Evolutionary conservation across 2,113 vertebrate genomes (phyloP).

Genomic region (Heptranchias perlo): DNA sequence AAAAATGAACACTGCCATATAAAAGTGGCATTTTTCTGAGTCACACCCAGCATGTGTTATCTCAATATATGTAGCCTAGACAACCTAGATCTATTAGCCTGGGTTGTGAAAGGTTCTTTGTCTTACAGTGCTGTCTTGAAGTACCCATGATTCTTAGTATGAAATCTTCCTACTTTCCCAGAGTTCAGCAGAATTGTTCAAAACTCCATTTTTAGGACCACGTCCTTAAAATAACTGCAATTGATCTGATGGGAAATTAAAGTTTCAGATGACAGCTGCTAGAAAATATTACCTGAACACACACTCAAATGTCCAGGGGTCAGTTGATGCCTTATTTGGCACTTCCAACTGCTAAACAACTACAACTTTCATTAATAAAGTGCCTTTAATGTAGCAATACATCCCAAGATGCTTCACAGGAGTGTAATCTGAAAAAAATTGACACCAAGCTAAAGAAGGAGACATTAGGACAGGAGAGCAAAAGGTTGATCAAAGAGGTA

Average conservation of each 20-base stretch:
- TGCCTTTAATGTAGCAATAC: background rate
- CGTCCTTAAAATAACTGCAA: background rate
- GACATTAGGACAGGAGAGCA: background rate
- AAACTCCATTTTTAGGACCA: background rate
- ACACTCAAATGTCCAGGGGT: background rate
- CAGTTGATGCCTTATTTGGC: background rate
- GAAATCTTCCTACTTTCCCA: background rate
- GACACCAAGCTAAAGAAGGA: background rate
- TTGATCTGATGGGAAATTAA: background rate
- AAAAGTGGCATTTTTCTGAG: background rate
- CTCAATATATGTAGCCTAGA: background rate
- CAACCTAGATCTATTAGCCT: background rate
- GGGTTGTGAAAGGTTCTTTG: background rate
- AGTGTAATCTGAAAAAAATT: background rate
- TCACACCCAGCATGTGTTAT: background rate
- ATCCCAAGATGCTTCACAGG: background rate
- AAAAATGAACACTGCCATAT: too few species aligned
- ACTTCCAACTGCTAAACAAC: background rate
- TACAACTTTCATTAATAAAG: background rate
- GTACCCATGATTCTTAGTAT: background rate
- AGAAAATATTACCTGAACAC: background rate
- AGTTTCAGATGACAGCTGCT: background rate
- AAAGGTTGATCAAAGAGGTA: background rate
- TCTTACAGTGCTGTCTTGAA: background rate
- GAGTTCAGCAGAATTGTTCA: background rate